Base-by-base conservation (phyloP, 2,113 vertebrate genomes). In the Pelobates fuscus region DNA sequence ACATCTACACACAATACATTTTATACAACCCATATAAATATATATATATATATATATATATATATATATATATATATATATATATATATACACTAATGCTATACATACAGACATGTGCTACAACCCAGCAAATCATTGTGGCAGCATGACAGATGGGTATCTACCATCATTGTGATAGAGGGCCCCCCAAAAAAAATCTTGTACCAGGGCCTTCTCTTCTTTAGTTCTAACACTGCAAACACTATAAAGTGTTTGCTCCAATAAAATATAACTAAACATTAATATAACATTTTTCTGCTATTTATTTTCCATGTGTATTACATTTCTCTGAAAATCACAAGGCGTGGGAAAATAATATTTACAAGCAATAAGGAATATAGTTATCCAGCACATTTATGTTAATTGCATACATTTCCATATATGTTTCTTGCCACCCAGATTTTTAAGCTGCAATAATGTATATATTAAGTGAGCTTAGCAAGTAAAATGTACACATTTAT, bases 381-480 rank as follows among this genome's bases (percentile, higher is more conserved):
- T 18, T 65, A 24, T 26, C 23, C 18, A 41, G 29, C 17, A 29
- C 52, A 27, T 57, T 26, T 26, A 2, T 26, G 17, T 21, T 75
- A 27, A 44, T 75, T 44, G n/a, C 54, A 58, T 66, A 75, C 65
- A 29, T 44, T 67, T 67, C 63, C 63, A 62, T 66, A 57, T 63
- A 75, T 67, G 24, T 29, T 29, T 21, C 10, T 55, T 67, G 32
- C 63, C 52, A 67, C 71, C 32, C 63, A 75, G 30, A 44, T 75
- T 43, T 67, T n/a, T 63, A 23, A 21, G 24, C 12, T 30, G 59
- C 52, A 62, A 59, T 17, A 41, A 18, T 43, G 58, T 59, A 66
- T 58, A 23, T 29, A 55, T 29, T 2, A 55, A 55, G 65, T 65
- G 61, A 63, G 29, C 2, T 27, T 37, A 64, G 29, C 24, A 44